Percentiles rank a stretch among this genome's conserved stretches.
phyloP scores from a whole-genome alignment of 2,888 invertebrate species.

The Eristalinus aeneus region DNA sequence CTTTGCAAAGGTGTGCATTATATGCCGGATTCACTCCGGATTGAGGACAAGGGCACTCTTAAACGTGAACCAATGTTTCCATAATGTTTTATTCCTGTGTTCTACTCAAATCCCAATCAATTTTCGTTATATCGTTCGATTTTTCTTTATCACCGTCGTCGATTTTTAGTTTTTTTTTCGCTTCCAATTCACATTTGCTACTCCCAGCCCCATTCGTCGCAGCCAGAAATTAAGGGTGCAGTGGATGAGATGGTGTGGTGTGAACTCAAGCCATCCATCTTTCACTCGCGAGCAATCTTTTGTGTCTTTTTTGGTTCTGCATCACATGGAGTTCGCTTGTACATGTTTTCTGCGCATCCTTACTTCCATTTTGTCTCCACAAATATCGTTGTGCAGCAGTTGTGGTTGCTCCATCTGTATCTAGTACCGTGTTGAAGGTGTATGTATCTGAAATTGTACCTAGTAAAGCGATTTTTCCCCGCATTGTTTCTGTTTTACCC shows the following conservation, averaged over 20 bases:
- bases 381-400: conserved; percentile 69
- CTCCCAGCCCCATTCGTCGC: conserved; percentile 49
- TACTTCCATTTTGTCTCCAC: conserved; percentile 70
- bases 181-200: conserved; percentile 46
- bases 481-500: conserved; percentile 64
- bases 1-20: conserved; percentile 51
- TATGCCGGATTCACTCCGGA: conserved; percentile 40
- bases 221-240: conserved; percentile 48
- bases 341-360: conserved; percentile 69
- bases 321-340: conserved; percentile 64
- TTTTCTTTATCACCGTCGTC: conserved; percentile 47
- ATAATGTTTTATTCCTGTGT: conserved; percentile 69
- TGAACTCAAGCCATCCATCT: conserved; percentile 52
- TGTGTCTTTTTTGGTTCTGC: conserved; percentile 64
- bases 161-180: conserved; percentile 27
- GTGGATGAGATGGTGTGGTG: background rate
- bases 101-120: conserved; percentile 70
- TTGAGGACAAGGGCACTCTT: conserved; percentile 60
- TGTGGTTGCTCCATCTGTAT: conserved; percentile 60
- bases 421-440: conserved; percentile 30
- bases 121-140: conserved; percentile 67
- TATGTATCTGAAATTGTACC: conserved; percentile 48
- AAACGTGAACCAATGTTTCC: conserved; percentile 70
- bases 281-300: conserved; percentile 62
- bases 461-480: conserved; percentile 53